Evolutionary conservation across 2,888 invertebrate genomes (phyloP), one percentile per base, ranked within the genome.

Genomic region (Sarcophaga rosellei): DNA sequence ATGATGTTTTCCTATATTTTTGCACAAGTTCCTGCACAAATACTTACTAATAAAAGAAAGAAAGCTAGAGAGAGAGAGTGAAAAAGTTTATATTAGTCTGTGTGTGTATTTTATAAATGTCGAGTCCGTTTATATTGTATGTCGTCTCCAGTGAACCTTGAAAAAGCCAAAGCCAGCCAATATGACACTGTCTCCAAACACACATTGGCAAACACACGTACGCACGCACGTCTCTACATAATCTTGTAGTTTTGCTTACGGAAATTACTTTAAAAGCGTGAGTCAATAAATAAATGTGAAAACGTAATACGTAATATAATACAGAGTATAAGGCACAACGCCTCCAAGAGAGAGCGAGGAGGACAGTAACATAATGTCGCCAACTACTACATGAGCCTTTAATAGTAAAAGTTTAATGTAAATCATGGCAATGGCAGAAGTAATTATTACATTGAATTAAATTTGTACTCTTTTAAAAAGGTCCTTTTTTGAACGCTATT

Each of bases 211-310:
- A 8, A 35, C 35, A 10, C 35, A 35, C 35, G 35, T 8, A 35
- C 8, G 8, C 10, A 35, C 35, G 2, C 35, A 35, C 8, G 8
- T 35, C 35, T 35, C 35, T 3, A 35, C 10, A 35, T 10, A 35
- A 35, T 35, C 35, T 35, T 35, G 35, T 35, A 35, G 35, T 75
- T 85, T 78, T 68, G 70, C 79, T 79, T 66, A 72, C 75, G 79
- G 82, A 85, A 85, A 85, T 85, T 85, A 79, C 75, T 85, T 75
- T 79, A 72, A 85, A 85, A 85, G 85, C 78, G 69, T 79, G 62
- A 85, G 70, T 82, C 75, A 85, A 85, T 85, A 85, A 85, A 85
- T 82, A 81, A 81, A 74, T 66, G 75, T 76, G 75, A 20, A 53
- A 85, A 85, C 77, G 15, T 17, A 15, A n/a, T 17, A 20, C n/a